Percentiles rank a stretch among this genome's conserved stretches.
phyloP scores from a whole-genome alignment of 1,140 invertebrate species.

The Himalopsyche phryganea region DNA sequence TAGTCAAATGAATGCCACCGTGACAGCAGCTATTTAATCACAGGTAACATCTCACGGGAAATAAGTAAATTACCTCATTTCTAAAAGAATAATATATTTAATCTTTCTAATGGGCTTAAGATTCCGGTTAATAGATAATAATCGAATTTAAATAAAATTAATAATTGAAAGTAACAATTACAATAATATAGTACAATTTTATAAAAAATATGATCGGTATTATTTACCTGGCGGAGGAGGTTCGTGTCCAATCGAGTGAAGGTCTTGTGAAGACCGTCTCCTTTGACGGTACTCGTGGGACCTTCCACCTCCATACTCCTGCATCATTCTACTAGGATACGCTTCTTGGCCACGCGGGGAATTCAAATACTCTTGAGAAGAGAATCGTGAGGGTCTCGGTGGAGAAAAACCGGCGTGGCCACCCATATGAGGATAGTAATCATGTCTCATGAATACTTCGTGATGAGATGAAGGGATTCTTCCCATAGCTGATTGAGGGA shows the following conservation, averaged over 20 bases:
- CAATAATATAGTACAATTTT: too few species aligned
- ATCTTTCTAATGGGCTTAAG: too few species aligned
- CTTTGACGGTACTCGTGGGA: conserved; percentile 41
- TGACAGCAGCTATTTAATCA: too few species aligned
- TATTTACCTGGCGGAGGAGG: conserved; percentile 44
- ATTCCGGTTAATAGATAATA: too few species aligned
- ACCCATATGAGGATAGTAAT: conserved; percentile 42
- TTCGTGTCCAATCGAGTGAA: conserved; percentile 47
- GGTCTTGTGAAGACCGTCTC: conserved; percentile 48
- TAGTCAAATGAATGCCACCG: too few species aligned
- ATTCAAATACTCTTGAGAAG: conserved; percentile 52
- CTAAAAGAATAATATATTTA: too few species aligned
- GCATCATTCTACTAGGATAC: conserved; percentile 33
- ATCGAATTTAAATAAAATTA: too few species aligned
- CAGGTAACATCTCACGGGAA: too few species aligned
- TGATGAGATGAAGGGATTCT: conserved; percentile 41
- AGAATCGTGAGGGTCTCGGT: conserved; percentile 47
- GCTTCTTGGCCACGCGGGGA: conserved; percentile 39
- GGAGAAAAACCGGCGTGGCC: conserved; percentile 46
- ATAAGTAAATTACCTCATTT: too few species aligned
- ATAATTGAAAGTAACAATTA: too few species aligned
- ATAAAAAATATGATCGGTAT: too few species aligned
- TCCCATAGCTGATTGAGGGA: conserved; percentile 43
- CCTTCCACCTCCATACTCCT: conserved; percentile 39
- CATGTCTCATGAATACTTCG: conserved; percentile 49